These are phyloP conservation scores for Arvicanthis niloticus DNA, from an alignment of 2,113 vertebrate genomes.

Conservation along the genomic window DNA sequence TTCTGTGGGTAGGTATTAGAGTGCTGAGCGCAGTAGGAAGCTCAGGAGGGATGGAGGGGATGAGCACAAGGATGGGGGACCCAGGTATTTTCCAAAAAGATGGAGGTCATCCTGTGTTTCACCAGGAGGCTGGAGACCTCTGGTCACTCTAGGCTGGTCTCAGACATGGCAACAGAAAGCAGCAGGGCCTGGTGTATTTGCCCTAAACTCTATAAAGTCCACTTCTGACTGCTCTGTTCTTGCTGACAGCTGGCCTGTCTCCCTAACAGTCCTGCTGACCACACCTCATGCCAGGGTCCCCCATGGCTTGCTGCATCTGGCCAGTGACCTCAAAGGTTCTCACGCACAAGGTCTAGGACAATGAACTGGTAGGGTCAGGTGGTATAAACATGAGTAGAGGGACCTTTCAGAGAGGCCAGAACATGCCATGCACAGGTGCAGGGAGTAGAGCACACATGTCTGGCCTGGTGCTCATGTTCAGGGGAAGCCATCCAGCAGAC, in stretches of 20 bases:
- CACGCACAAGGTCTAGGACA: neutral
- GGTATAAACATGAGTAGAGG: neutral
- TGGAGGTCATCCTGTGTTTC: neutral
- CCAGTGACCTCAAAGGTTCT: neutral
- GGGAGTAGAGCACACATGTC: neutral
- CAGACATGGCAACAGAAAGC: neutral
- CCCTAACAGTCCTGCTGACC: neutral
- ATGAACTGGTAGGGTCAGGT: neutral
- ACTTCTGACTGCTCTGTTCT: neutral
- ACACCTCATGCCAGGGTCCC: neutral
- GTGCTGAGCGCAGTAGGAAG: too few relatives aligned
- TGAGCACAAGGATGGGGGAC: neutral
- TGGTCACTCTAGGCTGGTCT: neutral
- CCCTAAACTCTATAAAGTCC: too few relatives aligned
- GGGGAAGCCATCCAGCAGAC: neutral
- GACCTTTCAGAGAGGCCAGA: neutral
- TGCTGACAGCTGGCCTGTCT: neutral
- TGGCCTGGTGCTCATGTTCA: neutral
- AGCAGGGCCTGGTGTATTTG: accelerated
- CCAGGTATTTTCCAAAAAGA: neutral
- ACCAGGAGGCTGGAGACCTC: neutral
- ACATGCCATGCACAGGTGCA: neutral
- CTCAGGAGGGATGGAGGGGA: neutral
- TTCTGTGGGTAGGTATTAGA: neutral
- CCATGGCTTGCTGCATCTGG: neutral